Evolutionary conservation across 2,113 vertebrate genomes (phyloP), one percentile per base, ranked within the genome.

Genomic region (Corythornis vintsioides): DNA sequence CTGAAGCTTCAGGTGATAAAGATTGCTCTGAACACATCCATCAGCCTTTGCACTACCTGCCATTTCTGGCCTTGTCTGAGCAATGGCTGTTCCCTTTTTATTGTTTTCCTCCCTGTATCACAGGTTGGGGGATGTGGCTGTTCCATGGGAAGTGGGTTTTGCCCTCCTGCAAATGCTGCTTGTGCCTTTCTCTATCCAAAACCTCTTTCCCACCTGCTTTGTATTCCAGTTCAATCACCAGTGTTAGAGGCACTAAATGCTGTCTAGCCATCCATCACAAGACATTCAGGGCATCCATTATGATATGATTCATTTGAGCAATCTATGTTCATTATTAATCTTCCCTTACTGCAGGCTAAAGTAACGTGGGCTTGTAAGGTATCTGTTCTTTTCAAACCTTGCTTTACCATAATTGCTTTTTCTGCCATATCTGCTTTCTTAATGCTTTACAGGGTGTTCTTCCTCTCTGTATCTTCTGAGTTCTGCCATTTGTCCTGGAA

Each of bases 251-350:
- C 75, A 86, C 69, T 93, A 91, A 95, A 83, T 88, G 86, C 78
- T 86, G 92, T 93, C 96, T 94, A 84, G 92, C 69, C 86, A 91
- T 94, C 94, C 88, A 84, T 93, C 94, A 93, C 64, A 74, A 95
- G 76, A 88, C 48, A 53, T 92, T 95, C 78, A 65, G 94, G 83
- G 52, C 86, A 93, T 81, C 74, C 72, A 86, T 95, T 96, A 94
- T 33, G 35, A 92, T 90, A 86, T 74, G 71, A 95, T 96, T 94
- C 75, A 92, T 95, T 93, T 89, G 47, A 92, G 20, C 79, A 70
- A 91, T 91, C 80, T 90, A 43, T 59, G 73, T 82, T 84, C 66
- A 64, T 94, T 91, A 94, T 81, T 93, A 83, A 89, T 95, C 63
- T 87, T 90, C 74, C 52, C 86, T 63, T 76, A 75, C 78, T 92